Evolutionary conservation across 2,797 vertebrate species (phyloP), one percentile per base, ranked within the genome.

Genomic region (Heterohyrax brucei): DNA sequence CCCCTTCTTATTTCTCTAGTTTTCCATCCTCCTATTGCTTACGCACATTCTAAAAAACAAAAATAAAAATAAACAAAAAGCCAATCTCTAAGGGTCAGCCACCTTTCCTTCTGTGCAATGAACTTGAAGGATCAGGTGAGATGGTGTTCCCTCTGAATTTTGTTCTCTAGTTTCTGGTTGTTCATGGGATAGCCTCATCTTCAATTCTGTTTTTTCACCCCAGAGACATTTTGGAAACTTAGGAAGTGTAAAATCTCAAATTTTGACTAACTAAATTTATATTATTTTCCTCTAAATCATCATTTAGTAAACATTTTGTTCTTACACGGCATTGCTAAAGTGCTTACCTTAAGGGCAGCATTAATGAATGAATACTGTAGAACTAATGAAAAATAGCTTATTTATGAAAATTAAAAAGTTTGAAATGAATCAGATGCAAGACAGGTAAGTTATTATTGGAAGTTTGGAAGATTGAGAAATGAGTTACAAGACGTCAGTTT

Each of bases 221-320:
- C 22, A 56, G 73, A 81, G 50, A 2, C 3, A 75, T 26, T 56
- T 77, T 85, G 39, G 14, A 83, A 94, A 89, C 62, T 44, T n/a
- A 76, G 92, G 48, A 91, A 77, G 62, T 68, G 22, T 77, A 80
- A 62, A 70, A 82, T 64, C 21, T 46, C 90, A 16, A 28, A 79
- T 83, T 88, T 64, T 89, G n/a, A 90, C 28, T 77, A 56, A 33
- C 3, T 4, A 22, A 53, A 48, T 56, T 94, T 96, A 68, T 66
- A 8, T 28, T 70, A 33, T 72, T 93, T 86, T 83, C 18, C n/a
- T 76, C 21, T 30, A 18, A 48, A 10, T 78, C 89, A 10, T 81
- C 5, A 56, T 78, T 80, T 73, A 53, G 10, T 68, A 72, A 80
- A 0, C 26, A 2, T 78, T 46, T 91, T 90, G 39, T 6, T 22